Evolutionary conservation across 1,140 invertebrate genomes (phyloP), one percentile per base, ranked within the genome.

Genomic region (Heliconius hermathena): DNA sequence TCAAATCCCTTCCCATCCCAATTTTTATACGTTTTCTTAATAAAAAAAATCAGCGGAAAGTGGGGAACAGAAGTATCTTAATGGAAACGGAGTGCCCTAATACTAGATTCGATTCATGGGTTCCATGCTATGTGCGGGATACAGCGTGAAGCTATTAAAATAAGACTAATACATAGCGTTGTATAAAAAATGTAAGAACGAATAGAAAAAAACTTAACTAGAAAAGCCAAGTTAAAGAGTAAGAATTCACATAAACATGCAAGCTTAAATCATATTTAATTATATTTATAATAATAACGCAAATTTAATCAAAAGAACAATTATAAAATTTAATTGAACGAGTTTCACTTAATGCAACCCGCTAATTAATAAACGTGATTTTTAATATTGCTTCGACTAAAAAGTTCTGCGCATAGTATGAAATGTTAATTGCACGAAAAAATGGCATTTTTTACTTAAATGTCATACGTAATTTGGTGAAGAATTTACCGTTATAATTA

Each of bases 281-380:
- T 22, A 57, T 60, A 60, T 22, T 60, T 22, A 2, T 52, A 52
- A 52, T 52, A 60, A 60, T 26, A 22, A 22, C n/a, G 20, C 2
- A 22, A 60, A 60, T 22, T 0, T 11, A 60, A 66, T 66, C 22
- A 26, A 66, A 26, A 66, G 26, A 29, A 66, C 11, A 26, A 66
- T 29, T 29, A 29, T 66, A 66, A 66, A 22, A 13, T 66, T 26
- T 66, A 66, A 66, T 29, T 66, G 60, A 66, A 29, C n/a, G 20
- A 13, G 60, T 52, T 52, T 52, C 49, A 52, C 20, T 52, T 52
- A 52, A 52, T 52, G 49, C 18, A n/a, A 66, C 26, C 26, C n/a
- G 26, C n/a, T 66, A 66, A 66, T 66, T 66, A 66, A 66, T 66
- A 66, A 66, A 66, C 60, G 20, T 60, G 13, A 66, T 66, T 29